Percentiles rank a stretch among this genome's conserved stretches.
Conservation (phyloP, 2,797 vertebrate genomes). For the Rhynchonycteris naso region DNA sequence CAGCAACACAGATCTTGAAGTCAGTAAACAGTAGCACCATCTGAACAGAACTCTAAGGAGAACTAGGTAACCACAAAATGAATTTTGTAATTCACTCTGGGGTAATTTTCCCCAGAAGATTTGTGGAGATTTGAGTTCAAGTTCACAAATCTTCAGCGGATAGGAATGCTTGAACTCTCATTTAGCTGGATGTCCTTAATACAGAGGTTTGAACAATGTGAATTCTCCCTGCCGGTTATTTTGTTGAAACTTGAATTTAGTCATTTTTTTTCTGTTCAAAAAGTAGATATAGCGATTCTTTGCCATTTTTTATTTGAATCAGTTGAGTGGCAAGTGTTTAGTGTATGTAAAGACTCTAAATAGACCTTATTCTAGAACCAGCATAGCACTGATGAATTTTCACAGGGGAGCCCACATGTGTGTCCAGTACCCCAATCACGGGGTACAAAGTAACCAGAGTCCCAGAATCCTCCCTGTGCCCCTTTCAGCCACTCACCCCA, state of each 20-base stretch:
- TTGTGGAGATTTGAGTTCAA: conserved; percentile 12
- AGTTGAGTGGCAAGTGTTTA: rapidly evolving
- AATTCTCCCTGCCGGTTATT: neutral
- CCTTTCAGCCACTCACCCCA: neutral
- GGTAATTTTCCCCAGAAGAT: neutral
- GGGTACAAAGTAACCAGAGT: neutral
- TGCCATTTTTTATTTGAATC: rapidly evolving
- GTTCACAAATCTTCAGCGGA: neutral
- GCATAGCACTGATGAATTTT: neutral
- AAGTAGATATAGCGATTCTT: neutral
- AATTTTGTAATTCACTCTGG: neutral
- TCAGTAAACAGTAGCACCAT: neutral
- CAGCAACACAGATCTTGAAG: neutral
- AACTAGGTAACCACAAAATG: neutral
- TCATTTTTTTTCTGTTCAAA: neutral
- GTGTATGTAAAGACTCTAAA: neutral
- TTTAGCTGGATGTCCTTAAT: neutral
- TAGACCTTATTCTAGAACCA: neutral
- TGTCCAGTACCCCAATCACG: neutral
- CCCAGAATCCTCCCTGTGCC: neutral
- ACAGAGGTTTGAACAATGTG: conserved; percentile 48
- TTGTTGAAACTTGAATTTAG: neutral
- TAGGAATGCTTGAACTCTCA: neutral
- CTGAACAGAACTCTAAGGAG: neutral
- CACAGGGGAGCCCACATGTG: neutral